phyloP scores from a whole-genome alignment of 2,888 invertebrate genomes.

The Drosophila neonasuta region DNA sequence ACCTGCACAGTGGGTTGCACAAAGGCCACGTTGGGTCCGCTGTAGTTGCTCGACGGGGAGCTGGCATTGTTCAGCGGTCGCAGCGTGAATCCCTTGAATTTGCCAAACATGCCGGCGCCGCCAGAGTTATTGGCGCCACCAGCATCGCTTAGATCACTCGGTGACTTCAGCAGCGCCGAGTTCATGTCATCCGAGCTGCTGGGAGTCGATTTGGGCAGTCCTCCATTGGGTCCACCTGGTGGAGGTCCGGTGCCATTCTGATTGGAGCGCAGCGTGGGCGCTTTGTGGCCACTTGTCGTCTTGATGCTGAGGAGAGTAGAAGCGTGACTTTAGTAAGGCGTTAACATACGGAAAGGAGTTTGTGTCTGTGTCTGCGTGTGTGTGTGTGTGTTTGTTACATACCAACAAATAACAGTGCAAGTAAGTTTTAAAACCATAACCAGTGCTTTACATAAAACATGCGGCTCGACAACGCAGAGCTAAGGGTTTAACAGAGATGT shows the following conservation, averaged over 20 bases:
- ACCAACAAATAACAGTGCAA: slow-evolving; percentile 37
- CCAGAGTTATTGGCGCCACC: slow-evolving; percentile 79
- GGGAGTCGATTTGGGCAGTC: slow-evolving; percentile 83
- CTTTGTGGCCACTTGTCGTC: slow-evolving; percentile 71
- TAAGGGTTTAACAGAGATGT: not conserved
- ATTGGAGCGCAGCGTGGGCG: slow-evolving; percentile 48
- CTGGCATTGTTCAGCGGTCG: slow-evolving; percentile 80
- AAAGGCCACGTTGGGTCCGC: slow-evolving; percentile 84
- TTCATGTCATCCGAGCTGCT: slow-evolving; percentile 88
- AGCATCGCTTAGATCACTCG: slow-evolving; percentile 83
- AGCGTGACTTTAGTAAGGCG: not conserved
- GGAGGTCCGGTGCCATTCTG: slow-evolving; percentile 66
- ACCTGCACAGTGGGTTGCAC: slow-evolving; percentile 81
- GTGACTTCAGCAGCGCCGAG: slow-evolving; percentile 86
- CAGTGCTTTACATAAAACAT: slow-evolving; percentile 22
- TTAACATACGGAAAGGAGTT: too few species aligned
- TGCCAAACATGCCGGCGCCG: slow-evolving; percentile 89
- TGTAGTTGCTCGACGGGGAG: slow-evolving; percentile 75
- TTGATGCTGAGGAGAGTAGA: slow-evolving; percentile 75
- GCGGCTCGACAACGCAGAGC: slow-evolving; percentile 17
- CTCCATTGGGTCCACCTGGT: slow-evolving; percentile 56
- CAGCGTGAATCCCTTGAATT: slow-evolving; percentile 93
- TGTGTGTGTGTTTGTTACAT: slow-evolving; percentile 36
- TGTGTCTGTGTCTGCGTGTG: not conserved
- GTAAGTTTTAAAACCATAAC: slow-evolving; percentile 36